Evolutionary conservation across 2,888 invertebrate species (phyloP).

Genomic region (Gymnosoma rotundatum): DNA sequence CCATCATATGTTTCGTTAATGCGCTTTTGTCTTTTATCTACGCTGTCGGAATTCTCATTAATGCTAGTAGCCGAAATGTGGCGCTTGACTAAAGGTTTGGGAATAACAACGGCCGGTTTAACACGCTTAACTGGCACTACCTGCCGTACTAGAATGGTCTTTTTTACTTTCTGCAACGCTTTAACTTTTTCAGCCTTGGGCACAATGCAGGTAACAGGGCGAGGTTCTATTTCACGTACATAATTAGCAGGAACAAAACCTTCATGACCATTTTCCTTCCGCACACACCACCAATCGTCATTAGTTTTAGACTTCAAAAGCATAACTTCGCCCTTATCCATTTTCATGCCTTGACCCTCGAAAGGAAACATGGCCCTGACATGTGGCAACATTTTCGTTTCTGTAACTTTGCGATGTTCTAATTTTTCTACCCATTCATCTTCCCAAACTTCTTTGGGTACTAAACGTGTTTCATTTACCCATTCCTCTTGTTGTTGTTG

Average conservation of each 20-base stretch:
- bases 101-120: constrained; percentile 81
- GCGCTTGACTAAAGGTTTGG: constrained; percentile 81
- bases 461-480: constrained; percentile 90
- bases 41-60: constrained; percentile 87
- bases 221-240: constrained; percentile 94
- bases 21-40: constrained; percentile 89
- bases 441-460: constrained; percentile 96
- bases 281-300: constrained; percentile 99
- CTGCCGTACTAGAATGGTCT: constrained; percentile 93
- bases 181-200: constrained; percentile 92
- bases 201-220: constrained; percentile 91
- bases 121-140: constrained; percentile 90
- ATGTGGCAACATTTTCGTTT: constrained; percentile 93
- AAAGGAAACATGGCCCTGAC: constrained; percentile 94
- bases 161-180: constrained; percentile 92
- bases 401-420: constrained; percentile 92
- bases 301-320: constrained; percentile 96
- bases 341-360: constrained; percentile 94
- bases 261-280: constrained; percentile 94
- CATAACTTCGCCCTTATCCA: constrained; percentile 95
- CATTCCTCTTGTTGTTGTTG: constrained; percentile 90
- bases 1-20: constrained; percentile 92
- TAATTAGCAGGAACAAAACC: constrained; percentile 99
- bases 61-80: constrained; percentile 81
- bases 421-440: constrained; percentile 93